A percentile compares a stretch with the other conserved stretches of the same genome.
These are phyloP conservation scores for Theropithecus gelada DNA, from an alignment of 2,113 vertebrate genomes.

Conservation along the genomic window DNA sequence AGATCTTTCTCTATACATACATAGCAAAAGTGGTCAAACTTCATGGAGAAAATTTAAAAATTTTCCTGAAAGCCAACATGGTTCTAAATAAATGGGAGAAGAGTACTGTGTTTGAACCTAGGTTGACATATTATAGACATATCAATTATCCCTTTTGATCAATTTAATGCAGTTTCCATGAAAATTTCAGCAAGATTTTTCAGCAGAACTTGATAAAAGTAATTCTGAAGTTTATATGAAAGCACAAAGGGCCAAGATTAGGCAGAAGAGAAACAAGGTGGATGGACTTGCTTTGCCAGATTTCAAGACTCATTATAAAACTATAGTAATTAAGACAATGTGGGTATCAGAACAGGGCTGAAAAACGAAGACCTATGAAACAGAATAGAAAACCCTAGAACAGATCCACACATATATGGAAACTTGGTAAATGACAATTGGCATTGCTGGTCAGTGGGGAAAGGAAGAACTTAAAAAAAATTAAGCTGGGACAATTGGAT, in stretches of 20 bases:
- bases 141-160: not conserved
- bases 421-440: not conserved
- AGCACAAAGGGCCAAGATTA: not conserved
- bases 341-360: not conserved
- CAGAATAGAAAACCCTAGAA: not conserved
- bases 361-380: not conserved
- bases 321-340: not conserved
- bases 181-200: not conserved
- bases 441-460: not conserved
- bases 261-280: not conserved
- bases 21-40: constrained; percentile 33
- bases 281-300: not conserved
- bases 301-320: not conserved
- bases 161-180: not conserved
- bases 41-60: not conserved
- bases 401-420: not conserved
- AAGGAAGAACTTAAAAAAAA: not conserved
- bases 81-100: not conserved
- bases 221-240: constrained; percentile 39
- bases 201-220: constrained; percentile 30
- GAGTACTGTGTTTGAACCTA: not conserved
- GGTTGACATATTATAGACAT: not conserved
- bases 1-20: not conserved
- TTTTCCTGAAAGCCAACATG: not conserved
- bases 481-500: not conserved